Evolutionary conservation across 2,797 vertebrate species (phyloP).

Genomic region (Rhinella marina): DNA sequence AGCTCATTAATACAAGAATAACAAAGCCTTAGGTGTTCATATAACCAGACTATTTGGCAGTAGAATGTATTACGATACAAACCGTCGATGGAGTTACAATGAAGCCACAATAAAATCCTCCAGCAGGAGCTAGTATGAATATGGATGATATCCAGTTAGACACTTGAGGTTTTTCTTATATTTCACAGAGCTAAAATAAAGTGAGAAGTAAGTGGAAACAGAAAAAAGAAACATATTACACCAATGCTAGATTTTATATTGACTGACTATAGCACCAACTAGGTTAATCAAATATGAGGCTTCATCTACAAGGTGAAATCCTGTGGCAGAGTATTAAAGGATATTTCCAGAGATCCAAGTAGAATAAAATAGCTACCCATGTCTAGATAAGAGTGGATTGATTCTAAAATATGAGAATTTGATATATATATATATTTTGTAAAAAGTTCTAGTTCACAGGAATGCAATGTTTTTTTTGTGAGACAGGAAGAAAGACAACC

Average conservation of each 20-base stretch:
- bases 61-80: background rate
- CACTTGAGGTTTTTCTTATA: background rate
- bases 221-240: constrained; percentile 17
- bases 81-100: background rate
- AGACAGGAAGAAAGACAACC: no score
- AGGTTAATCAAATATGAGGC: background rate
- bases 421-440: no score
- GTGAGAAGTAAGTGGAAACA: background rate
- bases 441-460: no score
- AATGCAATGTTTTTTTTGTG: no score
- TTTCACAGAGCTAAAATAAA: background rate
- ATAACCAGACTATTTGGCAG: background rate
- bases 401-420: no score
- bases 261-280: background rate
- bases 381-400: no score
- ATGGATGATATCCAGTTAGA: background rate
- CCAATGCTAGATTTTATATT: background rate
- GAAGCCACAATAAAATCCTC: background rate
- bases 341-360: background rate
- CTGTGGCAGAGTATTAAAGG: background rate
- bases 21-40: background rate
- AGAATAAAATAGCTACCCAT: background rate
- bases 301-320: background rate
- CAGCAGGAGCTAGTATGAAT: background rate
- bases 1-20: background rate